Base-by-base conservation (phyloP, 2,888 invertebrate genomes). In the Pristionchus maxplancki region DNA sequence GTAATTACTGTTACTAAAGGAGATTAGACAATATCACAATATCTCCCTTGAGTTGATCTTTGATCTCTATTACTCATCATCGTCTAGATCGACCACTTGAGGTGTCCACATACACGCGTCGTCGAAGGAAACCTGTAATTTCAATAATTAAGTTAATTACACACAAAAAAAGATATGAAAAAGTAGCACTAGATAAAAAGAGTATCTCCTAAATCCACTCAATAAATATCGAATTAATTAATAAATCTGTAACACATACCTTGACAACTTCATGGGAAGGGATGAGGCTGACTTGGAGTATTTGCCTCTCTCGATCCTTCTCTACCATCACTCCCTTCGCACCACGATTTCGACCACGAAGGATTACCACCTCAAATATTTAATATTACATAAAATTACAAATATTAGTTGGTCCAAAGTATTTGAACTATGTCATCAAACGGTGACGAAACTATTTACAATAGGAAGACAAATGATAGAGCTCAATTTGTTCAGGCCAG, bases 91-190 rank as follows among this genome's bases (percentile, higher is more conserved):
- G 20, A 67, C 37, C 34, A 74, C 85, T 58, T 64, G 74, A 31
- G 88, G 88, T 31, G 40, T 74, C 88, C 88, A 90, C 58, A 89
- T 87, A 86, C 92, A 92, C 53, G 91, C 92, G 58, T 92, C 91
- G 87, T 92, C 92, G 82, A 92, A 92, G 24, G 89, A 82, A 15
- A 91, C 87, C 17, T 90, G 81, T 20, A 88, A 87, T 37, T 40
- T 15, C 28, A 1, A 31, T 84, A 6, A 50, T 82, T 44, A n/a
- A 48, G n/a, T 82, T 24, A 28, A 15, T 48, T 50, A 20, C 1
- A 50, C 8, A 50, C 17, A 15, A 50, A 50, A 1, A n/a, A n/a
- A n/a, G n/a, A n/a, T 48, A 48, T 48, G 44, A 40, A 34, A 9
- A 13, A 20, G 1, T 5, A 24, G 31, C n/a, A 40, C 34, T 8